Evolutionary conservation across 1,140 invertebrate species (phyloP), one percentile per base, ranked within the genome.

Genomic region (Anastatus disparis): DNA sequence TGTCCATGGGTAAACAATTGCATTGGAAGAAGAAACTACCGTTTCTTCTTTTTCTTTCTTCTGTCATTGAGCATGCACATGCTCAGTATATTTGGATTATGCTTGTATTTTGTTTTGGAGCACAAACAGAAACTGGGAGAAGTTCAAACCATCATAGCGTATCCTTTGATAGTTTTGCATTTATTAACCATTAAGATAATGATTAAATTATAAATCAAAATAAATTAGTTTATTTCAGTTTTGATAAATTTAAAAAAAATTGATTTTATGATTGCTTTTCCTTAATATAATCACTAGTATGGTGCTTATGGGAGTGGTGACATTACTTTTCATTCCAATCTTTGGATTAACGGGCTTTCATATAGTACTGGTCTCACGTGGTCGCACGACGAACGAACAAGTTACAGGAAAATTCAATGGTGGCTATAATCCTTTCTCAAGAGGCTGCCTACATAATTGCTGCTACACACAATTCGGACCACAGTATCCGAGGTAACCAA

Each of bases 1-100:
- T 99, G 98, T 88, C 98, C 98, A 61, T 99, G 98, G 98, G 95
- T 99, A 75, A 99, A 99, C 87, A 99, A 99, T 86, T 99, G 98
- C 85, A 99, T 99, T 79, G 98, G 98, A 61, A 91, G 97, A 73
- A 90, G 97, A 75, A 99, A 99, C 87, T 99, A 99, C 85, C 90
- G 97, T 79, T 98, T 97, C 86, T 99, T 99, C 88, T 98, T 98
- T 87, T 95, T 98, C 87, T 99, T 99, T 86, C 91, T 99, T 31
- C 89, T 98, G 77, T 98, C 96, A 65, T 88, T 99, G 35, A 96
- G 94, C 78, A 89, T 97, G 79, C 98, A 99, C 84, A 99, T 99
- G 96, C 90, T 98, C 75, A 94, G 94, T 84, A 97, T 99, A 84
- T 98, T 99, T 87, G 90, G 91, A 53, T 90, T 98, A 74, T 97